These are phyloP conservation scores for Agrochola litura DNA, from an alignment of 2,888 invertebrate species.

Conservation along the genomic window DNA sequence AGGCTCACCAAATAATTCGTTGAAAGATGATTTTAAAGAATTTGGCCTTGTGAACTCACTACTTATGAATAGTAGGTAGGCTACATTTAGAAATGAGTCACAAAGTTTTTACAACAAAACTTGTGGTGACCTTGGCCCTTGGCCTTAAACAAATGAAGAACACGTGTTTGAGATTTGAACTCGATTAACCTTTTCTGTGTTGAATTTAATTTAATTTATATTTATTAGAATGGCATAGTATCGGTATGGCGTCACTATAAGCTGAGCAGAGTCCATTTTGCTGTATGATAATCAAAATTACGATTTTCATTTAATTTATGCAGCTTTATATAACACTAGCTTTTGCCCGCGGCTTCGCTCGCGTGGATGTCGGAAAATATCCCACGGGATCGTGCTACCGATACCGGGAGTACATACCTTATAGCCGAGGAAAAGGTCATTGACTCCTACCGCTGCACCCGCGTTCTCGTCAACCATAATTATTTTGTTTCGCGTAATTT, in stretches of 20 bases:
- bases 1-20: neutral
- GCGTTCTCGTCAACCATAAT: no score
- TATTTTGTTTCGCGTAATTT: no score
- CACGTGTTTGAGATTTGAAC: constrained; percentile 27
- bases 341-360: no score
- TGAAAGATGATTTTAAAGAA: neutral
- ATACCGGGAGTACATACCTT: no score
- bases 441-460: no score
- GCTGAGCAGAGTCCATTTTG: neutral
- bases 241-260: neutral
- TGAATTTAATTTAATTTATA: neutral
- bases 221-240: neutral
- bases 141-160: constrained; percentile 29
- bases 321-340: no score
- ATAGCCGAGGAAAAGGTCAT: no score
- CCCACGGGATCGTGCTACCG: no score
- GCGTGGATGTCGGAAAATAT: no score
- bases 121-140: constrained; percentile 16
- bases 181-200: constrained; percentile 20
- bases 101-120: constrained; percentile 18
- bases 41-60: neutral
- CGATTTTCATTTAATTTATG: neutral
- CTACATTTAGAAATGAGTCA: constrained; percentile 18
- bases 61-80: no score
- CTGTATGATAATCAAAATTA: neutral